Conservation (phyloP, 2,113 vertebrate species). For the Craseonycteris thonglongyai region DNA sequence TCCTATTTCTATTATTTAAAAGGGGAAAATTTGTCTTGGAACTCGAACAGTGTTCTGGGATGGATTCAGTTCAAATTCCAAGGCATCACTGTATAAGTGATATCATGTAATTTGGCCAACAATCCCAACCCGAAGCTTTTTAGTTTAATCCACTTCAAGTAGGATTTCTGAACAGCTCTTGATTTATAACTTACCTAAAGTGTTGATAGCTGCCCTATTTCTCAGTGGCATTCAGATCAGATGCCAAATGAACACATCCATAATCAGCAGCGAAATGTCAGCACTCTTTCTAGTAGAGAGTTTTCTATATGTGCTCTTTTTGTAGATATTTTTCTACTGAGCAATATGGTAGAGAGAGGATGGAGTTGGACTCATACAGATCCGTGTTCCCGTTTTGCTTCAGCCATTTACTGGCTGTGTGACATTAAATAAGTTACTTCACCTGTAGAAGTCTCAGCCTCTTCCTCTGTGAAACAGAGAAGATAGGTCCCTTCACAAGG, state of each 20-base stretch:
- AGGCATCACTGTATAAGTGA: too few species aligned
- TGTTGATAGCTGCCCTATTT: slow-evolving; percentile 76
- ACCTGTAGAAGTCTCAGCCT: not conserved
- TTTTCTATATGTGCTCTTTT: slow-evolving; percentile 81
- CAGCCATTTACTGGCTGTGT: not conserved
- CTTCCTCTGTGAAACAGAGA: not conserved
- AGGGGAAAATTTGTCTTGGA: too few species aligned
- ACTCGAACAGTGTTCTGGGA: too few species aligned
- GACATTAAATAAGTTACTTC: not conserved
- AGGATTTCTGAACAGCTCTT: not conserved
- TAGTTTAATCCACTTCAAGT: not conserved
- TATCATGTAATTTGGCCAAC: not conserved
- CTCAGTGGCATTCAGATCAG: slow-evolving; percentile 73
- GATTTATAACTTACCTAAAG: slow-evolving; percentile 58
- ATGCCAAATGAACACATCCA: slow-evolving; percentile 62
- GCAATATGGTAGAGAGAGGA: slow-evolving; percentile 63
- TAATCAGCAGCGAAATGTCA: slow-evolving; percentile 77
- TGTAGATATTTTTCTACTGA: slow-evolving; percentile 81
- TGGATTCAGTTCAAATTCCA: too few species aligned
- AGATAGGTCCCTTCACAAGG: not conserved
- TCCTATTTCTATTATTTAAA: too few species aligned
- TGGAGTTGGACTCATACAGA: not conserved
- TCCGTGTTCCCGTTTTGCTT: not conserved
- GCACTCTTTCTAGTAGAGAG: slow-evolving; percentile 83
- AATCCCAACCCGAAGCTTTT: not conserved